Evolutionary conservation across 2,888 invertebrate species (phyloP).

Genomic region (Crematogaster levior): DNA sequence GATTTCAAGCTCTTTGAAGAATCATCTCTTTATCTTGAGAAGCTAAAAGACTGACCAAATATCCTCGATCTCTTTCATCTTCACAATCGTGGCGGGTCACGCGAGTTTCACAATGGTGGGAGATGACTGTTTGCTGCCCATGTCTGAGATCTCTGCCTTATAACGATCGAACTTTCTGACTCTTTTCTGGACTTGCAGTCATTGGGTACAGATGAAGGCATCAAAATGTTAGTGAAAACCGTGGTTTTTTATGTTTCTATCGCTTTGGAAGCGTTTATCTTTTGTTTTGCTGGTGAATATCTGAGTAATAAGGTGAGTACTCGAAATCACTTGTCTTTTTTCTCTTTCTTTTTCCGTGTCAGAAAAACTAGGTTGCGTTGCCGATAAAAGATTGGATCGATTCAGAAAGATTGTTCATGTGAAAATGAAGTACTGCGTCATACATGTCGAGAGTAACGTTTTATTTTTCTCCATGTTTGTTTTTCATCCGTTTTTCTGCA

Average conservation of each 20-base stretch:
- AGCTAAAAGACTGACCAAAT: background rate
- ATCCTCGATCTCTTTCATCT: background rate
- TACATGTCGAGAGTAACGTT: too few species aligned
- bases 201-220: slow-evolving; percentile 20
- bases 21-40: background rate
- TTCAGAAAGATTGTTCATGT: background rate
- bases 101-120: background rate
- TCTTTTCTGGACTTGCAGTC: slow-evolving; percentile 1
- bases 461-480: too few species aligned
- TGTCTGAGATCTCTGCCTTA: background rate
- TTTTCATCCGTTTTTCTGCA: too few species aligned
- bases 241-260: slow-evolving; percentile 30
- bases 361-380: background rate
- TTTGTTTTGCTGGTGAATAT: slow-evolving; percentile 47
- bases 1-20: background rate
- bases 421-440: background rate
- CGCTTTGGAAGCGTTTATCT: slow-evolving; percentile 36
- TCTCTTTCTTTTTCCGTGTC: background rate
- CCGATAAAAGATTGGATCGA: background rate
- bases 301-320: slow-evolving; percentile 34
- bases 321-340: background rate
- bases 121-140: background rate
- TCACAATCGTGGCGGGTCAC: too few species aligned
- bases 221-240: slow-evolving; percentile 30
- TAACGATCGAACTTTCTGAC: background rate